A percentile compares a stretch with the other conserved stretches of the same genome.
Conservation (phyloP, 2,113 vertebrate genomes). For the Cephalopterus ornatus region DNA sequence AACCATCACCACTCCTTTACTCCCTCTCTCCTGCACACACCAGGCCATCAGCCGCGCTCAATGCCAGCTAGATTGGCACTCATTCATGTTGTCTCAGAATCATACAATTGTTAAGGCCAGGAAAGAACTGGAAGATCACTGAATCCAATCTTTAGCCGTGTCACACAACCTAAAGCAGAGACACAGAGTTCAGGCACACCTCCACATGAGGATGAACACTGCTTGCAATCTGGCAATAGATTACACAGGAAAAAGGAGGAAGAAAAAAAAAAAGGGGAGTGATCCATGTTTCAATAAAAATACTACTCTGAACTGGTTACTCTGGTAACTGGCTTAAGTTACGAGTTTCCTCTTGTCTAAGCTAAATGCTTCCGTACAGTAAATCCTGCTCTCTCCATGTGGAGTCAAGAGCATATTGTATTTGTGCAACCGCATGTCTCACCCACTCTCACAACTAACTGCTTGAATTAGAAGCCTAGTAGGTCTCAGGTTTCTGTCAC, state of each 20-base stretch:
- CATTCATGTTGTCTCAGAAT: background rate
- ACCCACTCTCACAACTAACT: background rate
- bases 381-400: background rate
- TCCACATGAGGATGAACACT: background rate
- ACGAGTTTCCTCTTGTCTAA: background rate
- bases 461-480: background rate
- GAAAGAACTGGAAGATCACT: background rate
- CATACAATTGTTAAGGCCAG: background rate
- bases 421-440: background rate
- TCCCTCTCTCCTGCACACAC: background rate
- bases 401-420: slow-evolving; percentile 24
- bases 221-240: background rate
- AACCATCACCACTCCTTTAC: background rate
- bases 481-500: background rate
- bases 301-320: background rate
- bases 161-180: background rate
- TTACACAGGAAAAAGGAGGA: background rate
- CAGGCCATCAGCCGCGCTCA: background rate
- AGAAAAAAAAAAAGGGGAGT: background rate
- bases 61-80: fast-evolving
- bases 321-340: background rate
- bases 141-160: background rate
- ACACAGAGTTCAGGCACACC: background rate
- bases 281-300: background rate
- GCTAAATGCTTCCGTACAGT: background rate